Conservation (phyloP, 2,888 invertebrate genomes). For the Gari tellinella region DNA sequence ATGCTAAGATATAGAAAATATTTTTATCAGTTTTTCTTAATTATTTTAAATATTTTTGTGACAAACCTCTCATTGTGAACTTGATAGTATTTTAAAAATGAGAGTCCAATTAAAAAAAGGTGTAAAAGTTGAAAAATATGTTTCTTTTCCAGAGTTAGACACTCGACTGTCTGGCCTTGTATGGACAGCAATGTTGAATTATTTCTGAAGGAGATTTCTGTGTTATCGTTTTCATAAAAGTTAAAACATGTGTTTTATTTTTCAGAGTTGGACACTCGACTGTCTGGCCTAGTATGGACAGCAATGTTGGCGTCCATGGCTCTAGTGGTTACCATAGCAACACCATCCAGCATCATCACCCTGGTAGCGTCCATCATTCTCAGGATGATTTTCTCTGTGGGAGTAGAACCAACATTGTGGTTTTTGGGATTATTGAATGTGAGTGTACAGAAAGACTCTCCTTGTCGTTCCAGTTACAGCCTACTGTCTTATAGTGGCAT, state of each 20-base stretch:
- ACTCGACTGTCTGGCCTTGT: constrained; percentile 94
- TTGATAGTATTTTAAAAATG: no score
- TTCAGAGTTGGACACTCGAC: constrained; percentile 90
- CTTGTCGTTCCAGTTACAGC: no score
- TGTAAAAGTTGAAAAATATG: no score
- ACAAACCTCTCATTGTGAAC: no score
- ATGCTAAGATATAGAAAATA: no score
- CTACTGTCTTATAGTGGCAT: no score
- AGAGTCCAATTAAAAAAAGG: no score
- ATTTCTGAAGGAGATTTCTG: no score
- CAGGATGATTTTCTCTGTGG: constrained; percentile 94
- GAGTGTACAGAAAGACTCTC: constrained; percentile 73
- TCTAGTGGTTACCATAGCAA: constrained; percentile 81
- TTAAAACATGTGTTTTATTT: no score
- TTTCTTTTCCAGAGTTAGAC: constrained; percentile 89
- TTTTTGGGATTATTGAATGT: constrained; percentile 94
- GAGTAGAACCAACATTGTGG: constrained; percentile 96
- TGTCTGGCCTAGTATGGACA: constrained; percentile 92
- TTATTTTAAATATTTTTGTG: no score
- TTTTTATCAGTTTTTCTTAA: no score
- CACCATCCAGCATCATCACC: constrained; percentile 79
- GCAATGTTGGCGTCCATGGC: constrained; percentile 83
- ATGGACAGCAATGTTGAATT: constrained; percentile 86
- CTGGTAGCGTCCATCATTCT: constrained; percentile 89
- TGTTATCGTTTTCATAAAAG: no score